A percentile compares a stretch with the other conserved stretches of the same genome.
Conservation (phyloP, 2,797 vertebrate species). For the Aplochiton taeniatus region DNA sequence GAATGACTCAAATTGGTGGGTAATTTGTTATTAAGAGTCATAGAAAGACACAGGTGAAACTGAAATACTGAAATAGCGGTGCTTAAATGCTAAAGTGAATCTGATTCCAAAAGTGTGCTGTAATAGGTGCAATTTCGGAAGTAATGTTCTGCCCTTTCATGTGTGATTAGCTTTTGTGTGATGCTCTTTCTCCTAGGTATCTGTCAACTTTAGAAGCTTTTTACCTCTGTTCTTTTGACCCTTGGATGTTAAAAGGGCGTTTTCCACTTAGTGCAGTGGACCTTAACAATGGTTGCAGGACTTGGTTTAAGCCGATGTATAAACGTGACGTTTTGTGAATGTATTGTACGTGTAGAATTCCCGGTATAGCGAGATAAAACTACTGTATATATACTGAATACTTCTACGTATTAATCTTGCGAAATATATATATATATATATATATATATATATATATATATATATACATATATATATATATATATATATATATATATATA, state of each 20-base stretch:
- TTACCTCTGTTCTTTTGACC: conserved; percentile 20
- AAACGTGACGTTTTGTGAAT: too few relatives aligned
- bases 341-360: too few relatives aligned
- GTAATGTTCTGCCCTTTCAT: conserved; percentile 39
- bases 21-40: conserved; percentile 29
- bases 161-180: conserved; percentile 53
- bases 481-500: too few relatives aligned
- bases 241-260: neutral
- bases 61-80: conserved; percentile 7
- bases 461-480: too few relatives aligned
- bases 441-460: too few relatives aligned
- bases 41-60: conserved; percentile 26
- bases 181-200: conserved; percentile 4
- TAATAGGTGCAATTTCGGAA: conserved; percentile 52
- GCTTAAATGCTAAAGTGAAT: conserved; percentile 27
- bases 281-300: too few relatives aligned
- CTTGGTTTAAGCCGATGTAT: too few relatives aligned
- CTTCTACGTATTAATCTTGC: too few relatives aligned
- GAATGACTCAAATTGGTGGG: conserved; percentile 36
- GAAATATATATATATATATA: too few relatives aligned
- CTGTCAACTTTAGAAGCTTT: conserved; percentile 19
- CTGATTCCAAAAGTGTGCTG: conserved; percentile 18
- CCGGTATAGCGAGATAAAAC: too few relatives aligned
- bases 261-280: neutral
- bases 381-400: too few relatives aligned